Percentiles rank a stretch among this genome's conserved stretches.
Evolutionary conservation across 2,888 invertebrate genomes (phyloP).

Genomic region (Digitonthophagus gazella): DNA sequence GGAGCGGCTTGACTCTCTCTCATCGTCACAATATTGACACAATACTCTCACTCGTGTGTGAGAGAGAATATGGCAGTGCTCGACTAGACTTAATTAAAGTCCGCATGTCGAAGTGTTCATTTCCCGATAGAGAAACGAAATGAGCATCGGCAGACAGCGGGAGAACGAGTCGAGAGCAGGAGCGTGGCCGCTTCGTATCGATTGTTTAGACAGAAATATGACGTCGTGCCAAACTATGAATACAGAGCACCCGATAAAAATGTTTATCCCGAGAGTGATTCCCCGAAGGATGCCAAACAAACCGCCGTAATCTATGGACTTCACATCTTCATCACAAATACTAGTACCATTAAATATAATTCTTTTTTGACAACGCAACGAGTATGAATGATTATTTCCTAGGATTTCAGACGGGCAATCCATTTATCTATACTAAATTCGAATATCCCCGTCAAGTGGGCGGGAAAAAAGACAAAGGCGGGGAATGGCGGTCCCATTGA

Average conservation of each 20-base stretch:
- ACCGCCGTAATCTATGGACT: constrained; percentile 34
- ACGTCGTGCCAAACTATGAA: constrained; percentile 51
- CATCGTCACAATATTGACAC: constrained; percentile 45
- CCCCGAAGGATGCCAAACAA: constrained; percentile 9
- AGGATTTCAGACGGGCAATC: neutral
- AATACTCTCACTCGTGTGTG: constrained; percentile 32
- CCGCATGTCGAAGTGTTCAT: constrained; percentile 49
- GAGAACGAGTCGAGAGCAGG: neutral
- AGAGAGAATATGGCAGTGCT: neutral
- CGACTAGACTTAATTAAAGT: constrained; percentile 46
- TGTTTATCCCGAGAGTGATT: constrained; percentile 44
- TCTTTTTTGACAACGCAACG: neutral
- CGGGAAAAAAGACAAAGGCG: constrained; percentile 12
- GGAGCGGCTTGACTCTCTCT: constrained; percentile 28
- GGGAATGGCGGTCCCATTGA: constrained; percentile 11
- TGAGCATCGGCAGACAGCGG: constrained; percentile 3
- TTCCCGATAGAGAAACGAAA: constrained; percentile 44
- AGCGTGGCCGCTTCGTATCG: constrained; percentile 36
- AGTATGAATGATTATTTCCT: constrained; percentile 1
- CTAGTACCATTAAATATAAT: neutral
- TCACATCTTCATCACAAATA: constrained; percentile 44
- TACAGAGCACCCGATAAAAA: constrained; percentile 53
- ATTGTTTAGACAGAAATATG: constrained; percentile 51
- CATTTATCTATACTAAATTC: neutral
- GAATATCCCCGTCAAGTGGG: neutral